phyloP scores from a whole-genome alignment of 2,113 vertebrate genomes.

The Rallus limicola region DNA sequence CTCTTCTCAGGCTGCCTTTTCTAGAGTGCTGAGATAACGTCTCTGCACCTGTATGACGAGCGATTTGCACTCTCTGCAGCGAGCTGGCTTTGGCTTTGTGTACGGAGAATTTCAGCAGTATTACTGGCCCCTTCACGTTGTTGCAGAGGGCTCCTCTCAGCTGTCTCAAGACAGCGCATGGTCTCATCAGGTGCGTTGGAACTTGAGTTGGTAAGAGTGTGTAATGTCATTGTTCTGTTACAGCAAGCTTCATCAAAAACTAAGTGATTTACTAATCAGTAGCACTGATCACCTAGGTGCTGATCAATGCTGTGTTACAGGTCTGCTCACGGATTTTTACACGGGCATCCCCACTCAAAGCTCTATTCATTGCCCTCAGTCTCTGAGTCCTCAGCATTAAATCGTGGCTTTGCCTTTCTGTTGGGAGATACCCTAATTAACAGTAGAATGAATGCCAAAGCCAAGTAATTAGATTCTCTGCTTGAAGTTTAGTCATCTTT shows the following conservation, averaged over 20 bases:
- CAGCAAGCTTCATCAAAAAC: neutral
- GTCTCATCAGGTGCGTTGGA: neutral
- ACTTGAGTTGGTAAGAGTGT: neutral
- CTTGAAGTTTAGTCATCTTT: slow-evolving; percentile 28
- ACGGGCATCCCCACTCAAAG: neutral
- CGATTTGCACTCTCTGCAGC: neutral
- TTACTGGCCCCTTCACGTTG: neutral
- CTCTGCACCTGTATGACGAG: fast-evolving
- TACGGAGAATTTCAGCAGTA: neutral
- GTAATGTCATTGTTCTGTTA: neutral
- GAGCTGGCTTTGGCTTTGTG: neutral
- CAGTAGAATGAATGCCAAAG: neutral
- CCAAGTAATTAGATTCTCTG: slow-evolving; percentile 35
- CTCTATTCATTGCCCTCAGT: neutral
- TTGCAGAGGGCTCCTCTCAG: neutral
- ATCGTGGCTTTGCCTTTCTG: neutral
- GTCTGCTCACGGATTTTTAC: neutral
- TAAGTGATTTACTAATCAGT: neutral
- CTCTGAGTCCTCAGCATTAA: neutral
- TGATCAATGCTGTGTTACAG: neutral
- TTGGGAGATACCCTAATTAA: slow-evolving; percentile 47
- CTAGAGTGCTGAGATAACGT: too few relatives aligned
- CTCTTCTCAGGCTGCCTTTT: neutral
- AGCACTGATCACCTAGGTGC: neutral
- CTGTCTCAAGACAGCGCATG: neutral